phyloP scores from a whole-genome alignment of 2,888 invertebrate species.

The Poecilobothrus nobilitatus region DNA sequence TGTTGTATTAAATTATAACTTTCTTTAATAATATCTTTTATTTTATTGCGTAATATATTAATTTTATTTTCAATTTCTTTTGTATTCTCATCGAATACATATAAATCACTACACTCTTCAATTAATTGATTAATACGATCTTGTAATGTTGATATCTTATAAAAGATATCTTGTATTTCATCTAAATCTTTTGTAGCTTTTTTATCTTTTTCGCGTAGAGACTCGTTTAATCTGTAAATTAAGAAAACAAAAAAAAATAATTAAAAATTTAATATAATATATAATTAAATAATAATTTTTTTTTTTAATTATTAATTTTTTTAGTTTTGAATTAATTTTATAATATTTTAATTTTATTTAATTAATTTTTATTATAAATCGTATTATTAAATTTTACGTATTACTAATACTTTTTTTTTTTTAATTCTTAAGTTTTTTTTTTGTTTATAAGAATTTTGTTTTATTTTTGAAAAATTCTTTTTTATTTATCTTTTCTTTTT shows the following conservation, averaged over 20 bases:
- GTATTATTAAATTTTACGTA: too few species aligned
- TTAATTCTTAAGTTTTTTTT: too few species aligned
- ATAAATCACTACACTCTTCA: slow-evolving; percentile 59
- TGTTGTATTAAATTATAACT: slow-evolving; percentile 53
- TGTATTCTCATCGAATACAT: slow-evolving; percentile 70
- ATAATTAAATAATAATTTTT: too few species aligned
- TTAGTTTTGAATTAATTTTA: not conserved
- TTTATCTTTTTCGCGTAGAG: slow-evolving; percentile 64
- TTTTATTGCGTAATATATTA: slow-evolving; percentile 50
- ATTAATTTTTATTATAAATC: too few species aligned
- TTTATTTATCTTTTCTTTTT: too few species aligned
- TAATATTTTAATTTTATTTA: not conserved
- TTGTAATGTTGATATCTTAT: slow-evolving; percentile 59
- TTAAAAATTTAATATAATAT: too few species aligned
- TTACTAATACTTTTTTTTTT: too few species aligned
- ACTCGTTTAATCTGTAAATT: slow-evolving; percentile 67
- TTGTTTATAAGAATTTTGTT: not conserved
- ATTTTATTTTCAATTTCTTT: slow-evolving; percentile 54
- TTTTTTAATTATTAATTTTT: not conserved
- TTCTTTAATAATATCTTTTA: slow-evolving; percentile 50
- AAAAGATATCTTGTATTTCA: slow-evolving; percentile 65
- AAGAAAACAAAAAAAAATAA: not conserved
- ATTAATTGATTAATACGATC: slow-evolving; percentile 58
- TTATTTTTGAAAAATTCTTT: slow-evolving; percentile 13
- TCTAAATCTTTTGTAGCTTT: slow-evolving; percentile 67